Evolutionary conservation across 2,797 vertebrate genomes (phyloP), one percentile per base, ranked within the genome.

Genomic region (Acanthopagrus latus): DNA sequence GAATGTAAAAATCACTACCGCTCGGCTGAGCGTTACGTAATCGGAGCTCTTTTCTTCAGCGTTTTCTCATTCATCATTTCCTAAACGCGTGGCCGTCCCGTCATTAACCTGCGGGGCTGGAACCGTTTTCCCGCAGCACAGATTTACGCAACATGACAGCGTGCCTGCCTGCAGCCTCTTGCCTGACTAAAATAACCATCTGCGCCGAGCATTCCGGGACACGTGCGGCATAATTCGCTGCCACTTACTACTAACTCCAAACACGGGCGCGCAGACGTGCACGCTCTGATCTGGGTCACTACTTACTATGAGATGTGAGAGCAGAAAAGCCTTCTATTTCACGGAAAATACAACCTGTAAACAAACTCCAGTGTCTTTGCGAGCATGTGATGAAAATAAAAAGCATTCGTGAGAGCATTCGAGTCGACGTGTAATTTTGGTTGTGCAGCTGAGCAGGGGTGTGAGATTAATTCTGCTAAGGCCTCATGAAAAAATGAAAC

Each of bases 161-260:
- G 47, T 3, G 33, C n/a, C 18, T 55, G 88, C 88, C 89, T 75
- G 73, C 84, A 88, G 90, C 78, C 27, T 74, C 60, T 13, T 13
- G 65, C 70, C 47, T 29, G 79, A 90, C 86, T 82, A 82, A 86
- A 90, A 91, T 80, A 85, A 85, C 83, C 88, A 87, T 90, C 84
- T 90, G 84, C 62, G 60, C 62, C 13, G 74, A 71, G 74, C 55
- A 86, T 65, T 79, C 65, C 41, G 65, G 79, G 74, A 80, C 76
- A 92, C 43, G 55, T 84, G 75, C 86, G 46, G 59, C 76, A 76
- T 80, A 77, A 86, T 72, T 88, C 71, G 68, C 74, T 70, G 63
- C 56, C 70, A 63, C 64, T 81, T 86, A 69, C 73, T 78, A 81
- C 74, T 68, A 69, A 86, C 71, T 76, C 65, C 66, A 71, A 60